Conservation (phyloP, 2,113 vertebrate species). For the Poecilia latipinna region DNA sequence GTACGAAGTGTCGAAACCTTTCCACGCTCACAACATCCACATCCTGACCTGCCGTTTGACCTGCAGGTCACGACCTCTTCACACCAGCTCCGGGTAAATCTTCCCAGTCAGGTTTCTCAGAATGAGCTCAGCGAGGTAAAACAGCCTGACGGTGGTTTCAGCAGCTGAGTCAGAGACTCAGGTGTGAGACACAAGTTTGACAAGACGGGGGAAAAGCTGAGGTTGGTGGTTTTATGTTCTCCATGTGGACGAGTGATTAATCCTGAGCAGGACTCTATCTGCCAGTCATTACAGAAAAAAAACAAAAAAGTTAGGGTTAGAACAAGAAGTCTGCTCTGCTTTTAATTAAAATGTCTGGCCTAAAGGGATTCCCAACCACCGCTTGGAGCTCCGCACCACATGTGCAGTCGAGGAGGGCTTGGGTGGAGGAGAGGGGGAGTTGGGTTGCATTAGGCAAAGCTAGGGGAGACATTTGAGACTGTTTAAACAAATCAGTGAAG, state of each 20-base stretch:
- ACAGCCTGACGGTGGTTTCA: slow-evolving; percentile 18
- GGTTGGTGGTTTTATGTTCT: slow-evolving; percentile 24
- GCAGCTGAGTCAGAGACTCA: slow-evolving; percentile 41
- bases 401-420: slow-evolving; percentile 39
- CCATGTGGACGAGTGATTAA: background rate
- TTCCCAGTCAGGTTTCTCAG: slow-evolving; percentile 62
- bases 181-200: slow-evolving; percentile 51
- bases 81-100: slow-evolving; percentile 64
- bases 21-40: slow-evolving; percentile 46
- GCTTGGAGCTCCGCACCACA: slow-evolving; percentile 50
- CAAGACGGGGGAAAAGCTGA: slow-evolving; percentile 21
- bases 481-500: slow-evolving; percentile 78
- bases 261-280: slow-evolving; percentile 3
- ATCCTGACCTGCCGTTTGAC: slow-evolving; percentile 57
- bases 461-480: slow-evolving; percentile 70
- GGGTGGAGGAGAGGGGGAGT: background rate
- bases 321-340: slow-evolving; percentile 40
- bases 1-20: slow-evolving; percentile 44
- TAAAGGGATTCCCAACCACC: slow-evolving; percentile 40
- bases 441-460: slow-evolving; percentile 20
- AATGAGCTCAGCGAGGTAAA: slow-evolving; percentile 27
- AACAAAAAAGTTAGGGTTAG: slow-evolving; percentile 19
- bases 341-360: slow-evolving; percentile 66
- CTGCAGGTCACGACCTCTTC: slow-evolving; percentile 55
- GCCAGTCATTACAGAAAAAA: slow-evolving; percentile 36